phyloP scores from a whole-genome alignment of 2,113 vertebrate species.

The Pycnonotus jocosus region DNA sequence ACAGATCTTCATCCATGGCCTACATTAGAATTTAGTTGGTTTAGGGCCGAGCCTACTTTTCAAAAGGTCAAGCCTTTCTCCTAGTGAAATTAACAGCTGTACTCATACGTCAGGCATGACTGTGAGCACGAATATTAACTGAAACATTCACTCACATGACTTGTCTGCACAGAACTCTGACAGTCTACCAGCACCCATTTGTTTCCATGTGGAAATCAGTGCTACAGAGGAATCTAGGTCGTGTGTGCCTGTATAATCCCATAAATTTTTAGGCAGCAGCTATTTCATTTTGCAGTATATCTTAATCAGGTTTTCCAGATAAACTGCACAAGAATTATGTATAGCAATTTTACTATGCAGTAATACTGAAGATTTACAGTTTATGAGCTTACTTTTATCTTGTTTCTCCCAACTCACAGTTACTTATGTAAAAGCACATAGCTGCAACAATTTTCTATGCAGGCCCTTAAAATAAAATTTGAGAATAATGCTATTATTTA shows the following conservation, averaged over 20 bases:
- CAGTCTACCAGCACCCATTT: neutral
- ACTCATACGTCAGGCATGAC: rapidly evolving
- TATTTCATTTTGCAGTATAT: neutral
- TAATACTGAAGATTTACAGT: neutral
- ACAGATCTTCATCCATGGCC: neutral
- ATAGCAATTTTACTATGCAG: neutral
- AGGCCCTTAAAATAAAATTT: neutral
- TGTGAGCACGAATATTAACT: neutral
- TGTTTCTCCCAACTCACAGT: neutral
- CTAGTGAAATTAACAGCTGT: neutral
- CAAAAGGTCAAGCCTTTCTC: neutral
- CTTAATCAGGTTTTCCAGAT: neutral
- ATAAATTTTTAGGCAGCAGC: neutral
- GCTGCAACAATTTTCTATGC: neutral
- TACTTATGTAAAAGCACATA: neutral
- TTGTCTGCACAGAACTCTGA: neutral
- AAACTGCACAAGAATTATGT: neutral
- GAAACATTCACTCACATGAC: neutral
- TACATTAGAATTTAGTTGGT: neutral
- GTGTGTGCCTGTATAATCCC: neutral
- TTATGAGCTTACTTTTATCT: neutral
- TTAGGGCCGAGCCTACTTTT: neutral
- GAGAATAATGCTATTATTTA: neutral
- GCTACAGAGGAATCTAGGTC: neutral
- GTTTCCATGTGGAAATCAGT: neutral